A percentile compares a stretch with the other conserved stretches of the same genome.
Evolutionary conservation across 37 sponge, comb jelly and placozoan species (phyloP).

Genomic region (Eunapius fragilis): DNA sequence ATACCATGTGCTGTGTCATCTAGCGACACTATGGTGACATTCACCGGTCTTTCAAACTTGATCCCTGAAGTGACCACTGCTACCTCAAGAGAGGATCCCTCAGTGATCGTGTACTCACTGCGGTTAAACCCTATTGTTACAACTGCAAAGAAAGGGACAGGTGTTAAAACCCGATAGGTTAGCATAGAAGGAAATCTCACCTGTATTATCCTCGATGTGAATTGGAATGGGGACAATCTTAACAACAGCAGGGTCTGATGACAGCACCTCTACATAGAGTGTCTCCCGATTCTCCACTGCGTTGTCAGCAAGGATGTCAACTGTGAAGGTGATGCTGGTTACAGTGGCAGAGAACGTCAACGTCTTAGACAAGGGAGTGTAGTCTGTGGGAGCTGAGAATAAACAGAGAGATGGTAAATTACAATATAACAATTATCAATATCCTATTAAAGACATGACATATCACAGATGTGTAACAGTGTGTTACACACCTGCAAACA

Average conservation of each 20-base stretch:
- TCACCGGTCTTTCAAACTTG: not conserved
- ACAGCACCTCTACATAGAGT: not conserved
- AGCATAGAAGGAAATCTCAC: no score
- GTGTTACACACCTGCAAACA: no score
- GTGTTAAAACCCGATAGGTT: no score
- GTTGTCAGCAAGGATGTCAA: not conserved
- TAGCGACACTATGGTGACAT: not conserved
- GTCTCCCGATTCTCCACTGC: not conserved
- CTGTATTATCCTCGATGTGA: no score
- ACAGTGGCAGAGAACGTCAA: slow-evolving; percentile 3
- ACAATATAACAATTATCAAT: no score
- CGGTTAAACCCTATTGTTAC: not conserved
- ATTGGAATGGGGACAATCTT: no score
- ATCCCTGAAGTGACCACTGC: not conserved
- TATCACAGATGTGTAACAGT: no score
- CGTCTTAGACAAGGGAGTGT: not conserved
- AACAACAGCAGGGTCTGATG: not conserved
- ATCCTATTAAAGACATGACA: no score
- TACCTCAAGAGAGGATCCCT: not conserved
- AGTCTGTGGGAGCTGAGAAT: not conserved
- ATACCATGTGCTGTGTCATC: slow-evolving; percentile 22
- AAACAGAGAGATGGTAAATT: not conserved
- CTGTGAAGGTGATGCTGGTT: not conserved
- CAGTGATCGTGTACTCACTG: not conserved
- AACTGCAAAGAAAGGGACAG: not conserved